Percentiles rank a stretch among this genome's conserved stretches.
Conservation (phyloP, 2,888 invertebrate species). For the Macaria liturata region DNA sequence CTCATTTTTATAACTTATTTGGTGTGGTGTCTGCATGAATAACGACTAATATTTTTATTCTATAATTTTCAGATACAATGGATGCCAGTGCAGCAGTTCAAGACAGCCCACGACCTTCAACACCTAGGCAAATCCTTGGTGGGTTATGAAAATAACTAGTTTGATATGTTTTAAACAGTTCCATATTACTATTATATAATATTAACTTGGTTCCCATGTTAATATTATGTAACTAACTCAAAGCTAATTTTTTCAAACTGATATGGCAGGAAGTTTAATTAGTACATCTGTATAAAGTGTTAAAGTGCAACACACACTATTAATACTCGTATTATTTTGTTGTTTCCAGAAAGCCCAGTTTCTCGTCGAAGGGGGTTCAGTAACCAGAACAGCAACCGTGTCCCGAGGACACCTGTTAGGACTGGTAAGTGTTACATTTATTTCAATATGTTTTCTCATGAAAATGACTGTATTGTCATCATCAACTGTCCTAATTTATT, state of each 20-base stretch:
- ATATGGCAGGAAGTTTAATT: slow-evolving; percentile 1
- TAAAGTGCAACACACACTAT: not conserved
- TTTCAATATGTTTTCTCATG: no score
- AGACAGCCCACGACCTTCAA: slow-evolving; percentile 1
- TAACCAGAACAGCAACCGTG: slow-evolving; percentile 3
- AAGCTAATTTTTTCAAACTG: slow-evolving; percentile 1
- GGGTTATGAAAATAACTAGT: slow-evolving; percentile 2
- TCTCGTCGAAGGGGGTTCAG: not conserved
- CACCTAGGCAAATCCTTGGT: slow-evolving; percentile 3
- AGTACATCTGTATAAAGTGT: slow-evolving; percentile 1
- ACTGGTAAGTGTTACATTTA: not conserved
- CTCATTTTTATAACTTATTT: not conserved
- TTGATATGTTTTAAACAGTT: not conserved
- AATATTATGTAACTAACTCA: slow-evolving; percentile 1
- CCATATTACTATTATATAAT: not conserved
- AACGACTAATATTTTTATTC: not conserved
- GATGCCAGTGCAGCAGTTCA: slow-evolving; percentile 2
- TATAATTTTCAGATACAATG: slow-evolving; percentile 1
- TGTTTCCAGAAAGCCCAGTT: slow-evolving; percentile 5
- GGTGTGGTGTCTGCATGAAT: not conserved
- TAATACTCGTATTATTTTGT: not conserved
- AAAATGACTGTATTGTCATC: no score
- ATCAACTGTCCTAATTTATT: not conserved
- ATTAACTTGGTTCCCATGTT: not conserved
- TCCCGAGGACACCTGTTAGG: not conserved